A percentile compares a stretch with the other conserved stretches of the same genome.
These are phyloP conservation scores for Cercopithecus neglectus DNA, from an alignment of 2,797 vertebrate genomes.

Conservation along the genomic window DNA sequence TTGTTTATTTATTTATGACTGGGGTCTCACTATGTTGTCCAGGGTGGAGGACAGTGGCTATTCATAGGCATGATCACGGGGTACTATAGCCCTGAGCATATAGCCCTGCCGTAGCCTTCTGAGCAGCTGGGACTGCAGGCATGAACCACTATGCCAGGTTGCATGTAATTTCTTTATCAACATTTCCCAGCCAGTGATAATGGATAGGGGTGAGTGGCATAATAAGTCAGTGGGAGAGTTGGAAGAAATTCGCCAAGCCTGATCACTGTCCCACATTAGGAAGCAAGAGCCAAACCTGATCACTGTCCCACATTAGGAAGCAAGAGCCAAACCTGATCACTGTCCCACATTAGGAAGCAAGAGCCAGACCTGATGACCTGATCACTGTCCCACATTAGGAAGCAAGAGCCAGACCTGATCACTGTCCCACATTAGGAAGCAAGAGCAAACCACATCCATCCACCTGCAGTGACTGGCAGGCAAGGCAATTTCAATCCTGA, in stretches of 20 bases:
- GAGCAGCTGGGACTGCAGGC: background rate
- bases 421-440: background rate
- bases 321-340: background rate
- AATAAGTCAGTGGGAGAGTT: background rate
- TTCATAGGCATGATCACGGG: background rate
- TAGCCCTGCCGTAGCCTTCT: background rate
- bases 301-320: background rate
- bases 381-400: background rate
- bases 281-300: background rate
- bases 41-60: background rate
- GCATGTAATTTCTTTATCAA: background rate
- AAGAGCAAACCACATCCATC: background rate
- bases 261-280: background rate
- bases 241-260: background rate
- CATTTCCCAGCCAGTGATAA: background rate
- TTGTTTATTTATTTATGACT: background rate
- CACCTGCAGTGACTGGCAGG: rapidly evolving
- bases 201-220: background rate
- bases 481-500: background rate
- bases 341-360: background rate
- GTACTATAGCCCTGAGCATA: background rate
- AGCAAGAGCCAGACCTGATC: background rate
- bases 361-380: background rate
- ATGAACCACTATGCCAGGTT: background rate
- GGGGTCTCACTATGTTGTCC: background rate